These are phyloP conservation scores for Sarcophilus harrisii DNA, from an alignment of 2,797 vertebrate species.

Conservation along the genomic window DNA sequence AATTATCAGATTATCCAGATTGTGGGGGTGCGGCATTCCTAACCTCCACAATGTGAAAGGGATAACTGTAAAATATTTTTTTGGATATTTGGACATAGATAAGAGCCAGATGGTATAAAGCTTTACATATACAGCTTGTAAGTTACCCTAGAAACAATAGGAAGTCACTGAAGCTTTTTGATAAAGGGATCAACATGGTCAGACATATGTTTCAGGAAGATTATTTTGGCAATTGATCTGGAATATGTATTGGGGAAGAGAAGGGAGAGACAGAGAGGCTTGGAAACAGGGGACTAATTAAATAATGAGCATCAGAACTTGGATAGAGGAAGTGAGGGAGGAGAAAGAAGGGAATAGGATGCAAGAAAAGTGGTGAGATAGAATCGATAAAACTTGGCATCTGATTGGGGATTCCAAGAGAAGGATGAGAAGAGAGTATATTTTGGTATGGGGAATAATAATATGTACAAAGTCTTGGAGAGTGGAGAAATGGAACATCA, in stretches of 20 bases:
- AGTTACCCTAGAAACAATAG: not conserved
- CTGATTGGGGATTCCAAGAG: not conserved
- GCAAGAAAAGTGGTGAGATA: not conserved
- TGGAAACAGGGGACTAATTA: not conserved
- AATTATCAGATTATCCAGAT: not conserved
- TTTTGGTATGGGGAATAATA: not conserved
- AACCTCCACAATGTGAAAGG: not conserved
- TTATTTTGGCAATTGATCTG: not conserved
- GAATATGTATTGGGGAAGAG: not conserved
- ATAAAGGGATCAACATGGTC: not conserved
- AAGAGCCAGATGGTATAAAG: not conserved
- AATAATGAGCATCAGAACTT: not conserved
- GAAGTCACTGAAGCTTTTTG: not conserved
- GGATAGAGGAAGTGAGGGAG: not conserved
- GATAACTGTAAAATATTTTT: not conserved
- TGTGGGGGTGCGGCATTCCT: not conserved
- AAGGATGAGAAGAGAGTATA: not conserved
- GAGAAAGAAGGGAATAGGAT: not conserved
- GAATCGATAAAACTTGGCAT: not conserved
- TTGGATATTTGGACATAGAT: not conserved
- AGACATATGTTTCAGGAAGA: not conserved
- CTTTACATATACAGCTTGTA: not conserved
- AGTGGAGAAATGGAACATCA: not conserved
- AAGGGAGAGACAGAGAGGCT: not conserved
- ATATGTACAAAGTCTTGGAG: not conserved